Evolutionary conservation across 2,113 vertebrate genomes (phyloP).

Genomic region (Carollia perspicillata): DNA sequence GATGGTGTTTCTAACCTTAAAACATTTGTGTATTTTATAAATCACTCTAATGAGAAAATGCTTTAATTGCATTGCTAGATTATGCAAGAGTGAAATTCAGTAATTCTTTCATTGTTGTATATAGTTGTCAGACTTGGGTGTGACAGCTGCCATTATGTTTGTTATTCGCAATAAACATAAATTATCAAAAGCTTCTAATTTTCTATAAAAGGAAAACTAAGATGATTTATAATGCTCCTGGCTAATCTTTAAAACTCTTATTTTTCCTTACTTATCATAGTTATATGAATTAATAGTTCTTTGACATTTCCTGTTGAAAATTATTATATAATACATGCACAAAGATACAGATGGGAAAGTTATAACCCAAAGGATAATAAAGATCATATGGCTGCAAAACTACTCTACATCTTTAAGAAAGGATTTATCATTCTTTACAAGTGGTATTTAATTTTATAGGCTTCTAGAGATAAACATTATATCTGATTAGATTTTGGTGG

Average conservation of each 20-base stretch:
- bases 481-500: neutral
- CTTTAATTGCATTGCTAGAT: neutral
- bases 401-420: neutral
- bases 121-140: neutral
- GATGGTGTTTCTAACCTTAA: neutral
- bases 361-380: neutral
- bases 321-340: neutral
- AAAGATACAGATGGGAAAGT: neutral
- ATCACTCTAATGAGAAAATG: neutral
- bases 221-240: neutral
- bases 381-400: neutral
- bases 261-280: neutral
- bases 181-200: neutral
- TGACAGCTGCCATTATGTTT: neutral
- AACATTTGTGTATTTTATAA: neutral
- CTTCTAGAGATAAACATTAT: neutral
- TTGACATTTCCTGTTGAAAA: neutral
- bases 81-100: neutral
- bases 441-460: neutral
- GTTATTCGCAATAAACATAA: neutral
- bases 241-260: neutral
- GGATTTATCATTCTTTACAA: neutral
- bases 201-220: slow-evolving; percentile 8
- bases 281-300: neutral
- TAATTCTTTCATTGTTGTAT: neutral